A percentile compares a stretch with the other conserved stretches of the same genome.
These are phyloP conservation scores for Agriopis leucophaearia DNA, from an alignment of 2,888 invertebrate genomes.

Conservation along the genomic window DNA sequence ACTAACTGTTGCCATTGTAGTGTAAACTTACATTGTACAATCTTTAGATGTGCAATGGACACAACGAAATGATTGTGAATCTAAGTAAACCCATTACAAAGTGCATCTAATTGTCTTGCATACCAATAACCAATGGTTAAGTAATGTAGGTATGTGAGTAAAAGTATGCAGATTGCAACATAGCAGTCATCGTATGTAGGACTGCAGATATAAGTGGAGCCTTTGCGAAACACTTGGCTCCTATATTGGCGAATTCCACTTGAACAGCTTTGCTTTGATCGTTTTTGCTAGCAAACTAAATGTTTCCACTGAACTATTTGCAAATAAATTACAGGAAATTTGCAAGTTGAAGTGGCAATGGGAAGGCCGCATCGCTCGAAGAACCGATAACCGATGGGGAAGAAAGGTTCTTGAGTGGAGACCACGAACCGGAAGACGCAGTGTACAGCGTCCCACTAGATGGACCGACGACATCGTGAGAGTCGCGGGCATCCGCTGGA, in stretches of 20 bases:
- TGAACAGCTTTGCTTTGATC: background rate
- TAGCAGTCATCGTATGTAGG: constrained; percentile 7
- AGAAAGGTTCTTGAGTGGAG: too few species aligned
- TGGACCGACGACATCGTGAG: too few species aligned
- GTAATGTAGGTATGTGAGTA: constrained; percentile 12
- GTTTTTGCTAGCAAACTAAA: background rate
- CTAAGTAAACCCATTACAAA: constrained; percentile 5
- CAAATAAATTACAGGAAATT: too few species aligned
- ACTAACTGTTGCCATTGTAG: background rate
- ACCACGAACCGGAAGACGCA: too few species aligned
- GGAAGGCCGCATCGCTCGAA: too few species aligned
- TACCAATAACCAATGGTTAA: constrained; percentile 13
- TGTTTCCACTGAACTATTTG: background rate
- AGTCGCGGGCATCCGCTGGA: too few species aligned
- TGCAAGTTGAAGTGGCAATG: too few species aligned
- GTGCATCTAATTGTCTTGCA: constrained; percentile 13
- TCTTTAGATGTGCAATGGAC: background rate
- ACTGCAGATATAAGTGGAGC: constrained; percentile 10
- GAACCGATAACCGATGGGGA: too few species aligned
- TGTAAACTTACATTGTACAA: background rate
- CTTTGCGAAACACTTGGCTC: constrained; percentile 13
- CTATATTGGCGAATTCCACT: constrained; percentile 14
- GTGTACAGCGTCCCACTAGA: too few species aligned
- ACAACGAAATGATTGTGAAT: background rate
- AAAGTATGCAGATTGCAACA: constrained; percentile 10